Base-by-base conservation (phyloP, 2,113 vertebrate genomes). In the Heterotis niloticus region DNA sequence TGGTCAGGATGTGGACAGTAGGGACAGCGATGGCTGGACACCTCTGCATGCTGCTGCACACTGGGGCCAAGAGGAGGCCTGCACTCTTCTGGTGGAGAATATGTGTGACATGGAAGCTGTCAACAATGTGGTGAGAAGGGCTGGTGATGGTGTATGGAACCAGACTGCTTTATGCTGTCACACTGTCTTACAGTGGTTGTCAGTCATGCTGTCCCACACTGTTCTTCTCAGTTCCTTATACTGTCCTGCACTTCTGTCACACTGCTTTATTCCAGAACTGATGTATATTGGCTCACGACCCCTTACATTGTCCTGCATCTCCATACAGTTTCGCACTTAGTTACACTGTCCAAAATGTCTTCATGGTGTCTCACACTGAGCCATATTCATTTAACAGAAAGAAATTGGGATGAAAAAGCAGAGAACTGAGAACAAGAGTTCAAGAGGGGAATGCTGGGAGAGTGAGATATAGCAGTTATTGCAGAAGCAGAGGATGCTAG, bases 41-140 rank as follows among this genome's bases (percentile, higher is more conserved):
- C 83, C 93, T 13, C 84, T 94, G 51, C 93, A 94, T 17, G 93
- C 91, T 0, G 93, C 90, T 0, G 87, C 93, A 51, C 93, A 94
- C 86, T 94, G 93, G 93, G 92, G 92, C 4, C 92, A 93, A 83
- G 90, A 93, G 83, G 92, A 94, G 84, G 90, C 92, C 76, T 93
- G 92, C 87, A 51, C 67, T 67, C 86, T 92, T 72, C 90, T 94
- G 0, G 83, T 83, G 1, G 92, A 94, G 68, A 76, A 83, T 85
- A 90, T 94, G 92, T 92, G 92, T 56, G 89, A 94, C 65, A 93
- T 94, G 92, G 86, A 60, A 11, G 89, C 90, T 0, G 80, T 92
- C 85, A 94, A 89, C 87, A 93, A 86, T 1, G 93, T 93, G 91
- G 93, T 93, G 81, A 91, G 68, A 23, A 0, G 69, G 3, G 51